Evolutionary conservation across 1,140 invertebrate genomes (phyloP).

Genomic region (Orchestia grillus): DNA sequence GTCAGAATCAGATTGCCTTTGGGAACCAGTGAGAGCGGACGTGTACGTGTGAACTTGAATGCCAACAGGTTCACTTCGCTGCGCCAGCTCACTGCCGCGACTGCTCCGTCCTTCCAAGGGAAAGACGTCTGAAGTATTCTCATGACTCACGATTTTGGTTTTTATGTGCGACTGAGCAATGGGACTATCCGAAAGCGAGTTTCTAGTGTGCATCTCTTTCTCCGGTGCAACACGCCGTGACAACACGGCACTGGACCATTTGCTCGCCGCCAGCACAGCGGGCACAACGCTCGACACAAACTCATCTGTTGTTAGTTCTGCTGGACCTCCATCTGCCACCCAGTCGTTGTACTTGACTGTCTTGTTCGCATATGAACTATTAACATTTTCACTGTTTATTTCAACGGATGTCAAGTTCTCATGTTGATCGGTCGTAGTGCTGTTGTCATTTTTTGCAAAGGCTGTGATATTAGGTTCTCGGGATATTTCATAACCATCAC

Average conservation of each 20-base stretch:
- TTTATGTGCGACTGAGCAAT: not conserved
- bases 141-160: not conserved
- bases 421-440: not conserved
- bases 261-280: constrained; percentile 4
- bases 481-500: not conserved
- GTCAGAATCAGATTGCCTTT: not conserved
- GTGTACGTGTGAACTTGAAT: not conserved
- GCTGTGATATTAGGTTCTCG: not conserved
- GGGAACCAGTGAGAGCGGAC: not conserved
- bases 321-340: not conserved
- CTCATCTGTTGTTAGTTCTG: not conserved
- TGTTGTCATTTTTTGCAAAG: not conserved
- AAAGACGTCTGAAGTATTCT: not conserved
- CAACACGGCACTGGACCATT: constrained; percentile 16
- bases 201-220: not conserved
- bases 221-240: not conserved
- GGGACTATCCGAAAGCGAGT: not conserved
- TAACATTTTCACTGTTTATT: not conserved
- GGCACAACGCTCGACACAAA: constrained; percentile 7
- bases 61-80: not conserved
- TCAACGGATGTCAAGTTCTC: constrained; percentile 5
- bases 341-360: not conserved
- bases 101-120: not conserved
- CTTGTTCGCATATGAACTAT: not conserved
- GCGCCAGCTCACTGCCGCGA: not conserved